Evolutionary conservation across 2,888 invertebrate species (phyloP), one percentile per base, ranked within the genome.

Genomic region (Zhuqinia jingwanae): DNA sequence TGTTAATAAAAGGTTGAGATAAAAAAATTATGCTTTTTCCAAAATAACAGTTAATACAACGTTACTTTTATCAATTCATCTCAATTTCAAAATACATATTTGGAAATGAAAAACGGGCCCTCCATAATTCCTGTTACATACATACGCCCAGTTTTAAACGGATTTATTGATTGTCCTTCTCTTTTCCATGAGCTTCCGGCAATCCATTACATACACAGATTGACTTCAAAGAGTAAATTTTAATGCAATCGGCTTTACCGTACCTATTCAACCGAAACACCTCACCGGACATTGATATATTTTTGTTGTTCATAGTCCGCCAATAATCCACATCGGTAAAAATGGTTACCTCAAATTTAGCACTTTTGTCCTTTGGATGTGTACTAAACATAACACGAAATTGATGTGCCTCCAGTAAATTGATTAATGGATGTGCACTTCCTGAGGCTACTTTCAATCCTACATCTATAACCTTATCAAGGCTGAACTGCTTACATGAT

Each of bases 211-310:
- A n/a, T n/a, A n/a, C n/a, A n/a, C n/a, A n/a, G n/a, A n/a, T n/a
- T n/a, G n/a, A n/a, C 8, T 27, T 81, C 30, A 76, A 83, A 13
- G 83, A 65, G 27, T 76, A 83, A 25, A 83, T 84, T 84, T 84
- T 6, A 10, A 84, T 77, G 20, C 83, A 84, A 0, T 6, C 15
- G 0, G 50, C 47, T 15, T 8, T 11, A 17, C 25, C 27, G 17
- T 77, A 84, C 8, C 5, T 17, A 25, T 65, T 84, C 3, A 84
- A 13, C 13, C 83, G 45, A 77, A 84, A 84, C 3, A 84, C 45
- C 42, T 84, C 83, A 11, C 65, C 68, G 5, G 83, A 84, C 83
- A 84, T 84, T 68, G n/a, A 63, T n/a, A 68, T 68, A 1, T 56
- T 15, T 3, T 22, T 25, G 1, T 6, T 20, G 1, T 10, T 13